Evolutionary conservation across 2,797 vertebrate genomes (phyloP), one percentile per base, ranked within the genome.

Genomic region (Molothrus ater): DNA sequence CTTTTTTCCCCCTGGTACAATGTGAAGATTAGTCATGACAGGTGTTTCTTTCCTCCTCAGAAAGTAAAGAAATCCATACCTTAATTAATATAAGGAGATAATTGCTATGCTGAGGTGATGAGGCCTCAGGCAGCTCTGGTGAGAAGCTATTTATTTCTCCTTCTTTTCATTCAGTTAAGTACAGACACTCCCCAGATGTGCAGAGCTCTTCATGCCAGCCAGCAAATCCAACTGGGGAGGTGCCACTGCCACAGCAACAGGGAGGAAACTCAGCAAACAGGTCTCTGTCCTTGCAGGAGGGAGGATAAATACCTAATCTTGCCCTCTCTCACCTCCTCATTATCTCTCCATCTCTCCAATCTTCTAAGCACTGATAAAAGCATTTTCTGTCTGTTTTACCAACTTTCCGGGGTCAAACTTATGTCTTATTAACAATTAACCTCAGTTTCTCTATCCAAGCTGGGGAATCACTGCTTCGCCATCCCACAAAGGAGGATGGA

Each of bases 31-130:
- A 93, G 56, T 91, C 78, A 61, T 28, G 71, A 91, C 83, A 92
- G 60, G 42, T 69, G 71, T 1, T 40, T 65, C 21, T 78, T 68
- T 38, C 29, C 53, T 94, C 69, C 43, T 56, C 25, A 38, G 51
- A 42, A 94, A 78, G 80, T 53, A 88, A 92, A 94, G 43, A 95
- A 96, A 95, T 71, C 64, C 84, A 94, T 76, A 92, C 61, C n/a
- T 91, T 78, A 92, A 95, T 93, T 91, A 96, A 89, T 59, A 80
- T 8, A 86, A 70, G 47, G 75, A 75, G 74, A 76, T 88, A 91
- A 96, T 94, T 93, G 85, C 79, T 93, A 51, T 13, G 56, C 57
- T 74, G 50, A 93, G 86, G 71, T 61, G 86, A 86, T 26, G 60
- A 91, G 73, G 56, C 86, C 86, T 88, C 70, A 42, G 36, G 56